These are phyloP conservation scores for Pollenia labialis DNA, from an alignment of 2,888 invertebrate genomes.

Conservation along the genomic window DNA sequence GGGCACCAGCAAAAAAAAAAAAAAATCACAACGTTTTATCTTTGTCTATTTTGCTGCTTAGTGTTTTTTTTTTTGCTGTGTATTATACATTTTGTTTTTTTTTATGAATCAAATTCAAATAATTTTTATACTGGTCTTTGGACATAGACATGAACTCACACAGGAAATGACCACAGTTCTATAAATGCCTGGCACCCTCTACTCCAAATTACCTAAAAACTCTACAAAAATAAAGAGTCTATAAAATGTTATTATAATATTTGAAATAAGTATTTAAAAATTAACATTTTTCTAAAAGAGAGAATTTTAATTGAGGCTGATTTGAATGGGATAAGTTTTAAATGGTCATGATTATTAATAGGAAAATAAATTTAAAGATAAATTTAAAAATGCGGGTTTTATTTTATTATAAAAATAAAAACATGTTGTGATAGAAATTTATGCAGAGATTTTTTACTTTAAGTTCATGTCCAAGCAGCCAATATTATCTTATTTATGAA, in stretches of 20 bases:
- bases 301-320: constrained; percentile 1
- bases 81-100: constrained; percentile 32
- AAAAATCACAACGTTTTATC: constrained; percentile 47
- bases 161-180: constrained; percentile 53
- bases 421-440: not conserved
- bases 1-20: constrained; percentile 9
- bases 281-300: not conserved
- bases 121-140: constrained; percentile 59
- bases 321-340: not conserved
- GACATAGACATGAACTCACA: not conserved
- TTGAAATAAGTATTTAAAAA: constrained; percentile 45
- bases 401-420: constrained; percentile 12
- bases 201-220: constrained; percentile 36
- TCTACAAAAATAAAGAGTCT: constrained; percentile 47
- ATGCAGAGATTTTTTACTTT: not conserved
- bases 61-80: constrained; percentile 59
- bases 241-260: constrained; percentile 42
- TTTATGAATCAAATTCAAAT: constrained; percentile 39
- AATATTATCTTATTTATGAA: not conserved
- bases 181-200: constrained; percentile 8
- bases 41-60: constrained; percentile 22
- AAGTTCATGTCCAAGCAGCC: not conserved
- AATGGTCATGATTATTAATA: constrained; percentile 36
- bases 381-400: constrained; percentile 53
- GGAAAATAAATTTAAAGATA: not conserved